Evolutionary conservation across 2,888 invertebrate genomes (phyloP).

Genomic region (Linnaemya vulpina): DNA sequence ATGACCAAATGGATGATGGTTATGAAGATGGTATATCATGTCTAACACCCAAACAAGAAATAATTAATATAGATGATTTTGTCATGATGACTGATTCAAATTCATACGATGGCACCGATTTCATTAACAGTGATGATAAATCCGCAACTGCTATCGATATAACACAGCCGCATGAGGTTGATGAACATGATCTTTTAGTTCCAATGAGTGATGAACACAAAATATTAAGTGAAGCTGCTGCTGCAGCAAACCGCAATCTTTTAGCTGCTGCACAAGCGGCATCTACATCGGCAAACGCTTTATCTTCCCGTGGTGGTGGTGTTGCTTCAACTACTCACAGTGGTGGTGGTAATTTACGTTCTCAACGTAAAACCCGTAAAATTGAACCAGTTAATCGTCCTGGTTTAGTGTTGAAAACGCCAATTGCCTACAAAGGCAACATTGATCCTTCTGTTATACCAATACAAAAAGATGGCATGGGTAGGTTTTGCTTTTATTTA

Average conservation of each 20-base stretch:
- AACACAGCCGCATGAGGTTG: constrained; percentile 69
- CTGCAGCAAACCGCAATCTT: constrained; percentile 69
- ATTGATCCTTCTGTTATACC: constrained; percentile 94
- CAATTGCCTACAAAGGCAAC: constrained; percentile 90
- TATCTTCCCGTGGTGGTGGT: constrained; percentile 71
- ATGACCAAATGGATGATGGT: constrained; percentile 77
- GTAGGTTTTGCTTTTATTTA: constrained; percentile 84
- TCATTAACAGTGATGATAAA: constrained; percentile 76
- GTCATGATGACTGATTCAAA: constrained; percentile 82
- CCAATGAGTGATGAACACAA: constrained; percentile 78
- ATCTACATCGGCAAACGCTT: constrained; percentile 64
- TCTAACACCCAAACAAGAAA: constrained; percentile 81
- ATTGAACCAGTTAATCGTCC: constrained; percentile 90
- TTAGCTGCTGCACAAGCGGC: constrained; percentile 64
- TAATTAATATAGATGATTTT: constrained; percentile 83
- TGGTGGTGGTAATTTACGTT: constrained; percentile 74
- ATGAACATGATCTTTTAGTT: constrained; percentile 77
- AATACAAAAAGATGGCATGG: constrained; percentile 94
- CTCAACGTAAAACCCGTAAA: constrained; percentile 84
- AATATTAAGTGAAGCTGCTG: constrained; percentile 70
- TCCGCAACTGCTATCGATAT: constrained; percentile 71
- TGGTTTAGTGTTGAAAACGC: constrained; percentile 89
- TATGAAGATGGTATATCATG: constrained; percentile 75
- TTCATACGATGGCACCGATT: constrained; percentile 81
- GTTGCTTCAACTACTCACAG: constrained; percentile 60